Conservation (phyloP, 2,797 vertebrate species). For the Muraenolepis orangiensis region DNA sequence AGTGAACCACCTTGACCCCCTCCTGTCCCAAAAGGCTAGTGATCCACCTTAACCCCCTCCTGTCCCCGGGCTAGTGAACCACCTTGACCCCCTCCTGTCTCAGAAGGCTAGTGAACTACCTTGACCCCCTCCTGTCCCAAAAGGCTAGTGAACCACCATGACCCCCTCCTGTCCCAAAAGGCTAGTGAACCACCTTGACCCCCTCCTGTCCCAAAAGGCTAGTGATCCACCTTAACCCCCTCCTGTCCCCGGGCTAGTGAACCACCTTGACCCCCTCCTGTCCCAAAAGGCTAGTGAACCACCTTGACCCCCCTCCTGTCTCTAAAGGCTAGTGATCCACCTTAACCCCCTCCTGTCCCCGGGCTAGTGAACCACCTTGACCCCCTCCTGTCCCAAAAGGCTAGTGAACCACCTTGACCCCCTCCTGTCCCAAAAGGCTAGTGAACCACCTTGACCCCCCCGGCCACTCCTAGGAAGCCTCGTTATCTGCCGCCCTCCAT, state of each 20-base stretch:
- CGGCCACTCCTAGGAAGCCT: constrained; percentile 49
- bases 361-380: constrained; percentile 47
- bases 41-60: constrained; percentile 45
- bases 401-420: constrained; percentile 47
- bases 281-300: constrained; percentile 33
- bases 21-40: constrained; percentile 24
- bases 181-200: constrained; percentile 47
- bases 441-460: constrained; percentile 47
- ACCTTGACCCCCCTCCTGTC: constrained; percentile 40
- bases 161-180: constrained; percentile 31
- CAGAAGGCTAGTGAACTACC: constrained; percentile 41
- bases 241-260: constrained; percentile 27
- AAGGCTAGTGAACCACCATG: constrained; percentile 45
- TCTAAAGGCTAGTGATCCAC: constrained; percentile 38
- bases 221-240: constrained; percentile 45
- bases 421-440: constrained; percentile 25
- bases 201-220: constrained; percentile 24
- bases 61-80: constrained; percentile 32
- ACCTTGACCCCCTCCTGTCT: constrained; percentile 39
- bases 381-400: constrained; percentile 26
- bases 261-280: constrained; percentile 44
- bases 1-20: constrained; percentile 46
- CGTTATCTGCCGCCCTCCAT: constrained; percentile 58
- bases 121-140: constrained; percentile 35
- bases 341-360: constrained; percentile 37